Evolutionary conservation across 2,797 vertebrate genomes (phyloP), one percentile per base, ranked within the genome.

Genomic region (Parauchenoglanis punctatus): DNA sequence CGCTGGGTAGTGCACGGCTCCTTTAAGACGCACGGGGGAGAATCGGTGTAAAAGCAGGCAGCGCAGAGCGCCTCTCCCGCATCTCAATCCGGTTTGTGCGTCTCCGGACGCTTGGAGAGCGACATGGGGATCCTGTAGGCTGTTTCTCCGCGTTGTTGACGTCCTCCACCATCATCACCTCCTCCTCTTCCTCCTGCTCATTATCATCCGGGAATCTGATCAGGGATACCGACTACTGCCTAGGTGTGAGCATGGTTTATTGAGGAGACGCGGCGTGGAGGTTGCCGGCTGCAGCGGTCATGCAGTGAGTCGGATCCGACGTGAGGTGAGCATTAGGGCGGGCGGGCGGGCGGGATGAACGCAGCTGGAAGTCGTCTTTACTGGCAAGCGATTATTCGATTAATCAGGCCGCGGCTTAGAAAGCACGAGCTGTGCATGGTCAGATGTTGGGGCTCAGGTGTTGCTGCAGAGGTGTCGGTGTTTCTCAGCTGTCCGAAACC

Each of bases 241-340:
- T 13, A 8, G 78, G 78, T 81, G 31, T 67, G 81, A 67, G 28
- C 28, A 52, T 52, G 81, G 46, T 52, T 11, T 67, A 13, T 13
- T 83, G 61, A 83, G 61, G 80, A 86, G 89, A 52, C 52, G 23
- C 1, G 80, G 52, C 80, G 52, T 81, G 54, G 58, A 85, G 90
- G 15, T 86, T 91, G 44, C 87, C 89, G 85, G 65, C 89, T 58
- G 40, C 40, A 80, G 78, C 72, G 86, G 52, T 77, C 88, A 93
- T 94, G 94, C 90, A 91, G 31, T 84, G 93, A 87, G 87, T 89
- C 89, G 91, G 88, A 90, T 84, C 90, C 94, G 92, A 94, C 94
- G 93, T 95, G 93, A 85, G 83, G 83, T 85, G 83, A 85, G 83
- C 68, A 25, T 31, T 75, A n/a, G n/a, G n/a, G n/a, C n/a, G n/a